These are phyloP conservation scores for Scylla paramamosain DNA, from an alignment of 1,140 invertebrate genomes.

Conservation along the genomic window DNA sequence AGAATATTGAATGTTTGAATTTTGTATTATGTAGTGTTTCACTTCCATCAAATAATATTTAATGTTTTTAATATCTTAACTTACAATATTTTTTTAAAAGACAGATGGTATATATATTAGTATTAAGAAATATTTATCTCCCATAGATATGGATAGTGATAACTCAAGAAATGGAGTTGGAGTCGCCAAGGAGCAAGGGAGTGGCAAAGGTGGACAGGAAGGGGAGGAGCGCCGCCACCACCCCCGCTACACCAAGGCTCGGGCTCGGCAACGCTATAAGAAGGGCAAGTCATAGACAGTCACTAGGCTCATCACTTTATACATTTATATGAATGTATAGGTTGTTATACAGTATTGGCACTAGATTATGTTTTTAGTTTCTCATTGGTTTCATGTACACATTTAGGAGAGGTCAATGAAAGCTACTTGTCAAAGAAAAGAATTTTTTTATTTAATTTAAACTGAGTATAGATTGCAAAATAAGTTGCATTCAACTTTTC, in stretches of 20 bases:
- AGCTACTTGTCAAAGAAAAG: neutral
- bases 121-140: neutral
- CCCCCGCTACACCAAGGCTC: conserved; percentile 57
- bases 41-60: no score
- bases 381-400: neutral
- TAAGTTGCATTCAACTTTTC: no score
- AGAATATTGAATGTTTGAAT: no score
- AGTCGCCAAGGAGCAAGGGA: neutral
- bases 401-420: neutral
- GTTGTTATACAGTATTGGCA: neutral
- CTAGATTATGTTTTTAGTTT: neutral
- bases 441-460: no score
- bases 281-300: conserved; percentile 60
- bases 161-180: conserved; percentile 37
- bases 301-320: neutral
- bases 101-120: no score
- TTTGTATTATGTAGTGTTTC: no score
- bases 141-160: conserved; percentile 32
- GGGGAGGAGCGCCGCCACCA: conserved; percentile 56
- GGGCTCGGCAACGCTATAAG: conserved; percentile 58
- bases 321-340: conserved; percentile 10
- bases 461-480: no score
- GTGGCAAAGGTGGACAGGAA: conserved; percentile 1
- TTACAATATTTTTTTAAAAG: no score
- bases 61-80: no score